A percentile compares a stretch with the other conserved stretches of the same genome.
phyloP scores from a whole-genome alignment of 2,797 vertebrate species.

The Pseudochaenichthys georgianus region DNA sequence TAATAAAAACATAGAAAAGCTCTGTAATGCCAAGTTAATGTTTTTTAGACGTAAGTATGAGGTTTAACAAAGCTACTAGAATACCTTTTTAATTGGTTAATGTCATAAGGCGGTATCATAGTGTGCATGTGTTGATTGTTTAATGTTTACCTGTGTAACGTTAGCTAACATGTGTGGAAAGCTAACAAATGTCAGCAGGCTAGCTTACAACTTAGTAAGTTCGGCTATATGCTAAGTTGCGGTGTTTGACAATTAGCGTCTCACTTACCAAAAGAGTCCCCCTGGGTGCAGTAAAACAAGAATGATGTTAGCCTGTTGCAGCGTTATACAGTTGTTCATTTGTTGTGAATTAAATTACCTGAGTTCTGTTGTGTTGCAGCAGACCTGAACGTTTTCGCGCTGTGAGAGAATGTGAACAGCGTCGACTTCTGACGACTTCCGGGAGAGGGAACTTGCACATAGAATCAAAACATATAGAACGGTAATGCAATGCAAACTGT shows the following conservation, averaged over 20 bases:
- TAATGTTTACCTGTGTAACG: neutral
- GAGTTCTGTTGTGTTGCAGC: neutral
- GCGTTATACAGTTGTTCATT: accelerated
- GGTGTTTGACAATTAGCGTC: neutral
- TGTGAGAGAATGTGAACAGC: slow-evolving; percentile 1
- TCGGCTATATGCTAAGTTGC: neutral
- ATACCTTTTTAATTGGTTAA: neutral
- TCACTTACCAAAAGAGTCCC: no score
- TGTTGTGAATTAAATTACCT: slow-evolving; percentile 2
- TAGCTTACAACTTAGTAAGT: slow-evolving; percentile 9
- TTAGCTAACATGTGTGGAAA: neutral
- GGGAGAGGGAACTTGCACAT: neutral
- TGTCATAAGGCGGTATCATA: no score
- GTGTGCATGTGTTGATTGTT: neutral
- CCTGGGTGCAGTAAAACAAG: accelerated
- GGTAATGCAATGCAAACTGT: no score
- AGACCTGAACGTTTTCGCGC: slow-evolving; percentile 59
- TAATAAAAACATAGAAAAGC: neutral
- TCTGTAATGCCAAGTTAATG: no score
- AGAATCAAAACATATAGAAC: no score
- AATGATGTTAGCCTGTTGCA: accelerated
- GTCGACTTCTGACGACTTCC: slow-evolving; percentile 48
- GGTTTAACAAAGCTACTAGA: neutral
- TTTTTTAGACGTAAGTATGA: neutral
- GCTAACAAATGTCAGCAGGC: neutral